Percentiles rank a stretch among this genome's conserved stretches.
These are phyloP conservation scores for Phanerotoma sp. DNA, from an alignment of 2,888 invertebrate species.

Conservation along the genomic window DNA sequence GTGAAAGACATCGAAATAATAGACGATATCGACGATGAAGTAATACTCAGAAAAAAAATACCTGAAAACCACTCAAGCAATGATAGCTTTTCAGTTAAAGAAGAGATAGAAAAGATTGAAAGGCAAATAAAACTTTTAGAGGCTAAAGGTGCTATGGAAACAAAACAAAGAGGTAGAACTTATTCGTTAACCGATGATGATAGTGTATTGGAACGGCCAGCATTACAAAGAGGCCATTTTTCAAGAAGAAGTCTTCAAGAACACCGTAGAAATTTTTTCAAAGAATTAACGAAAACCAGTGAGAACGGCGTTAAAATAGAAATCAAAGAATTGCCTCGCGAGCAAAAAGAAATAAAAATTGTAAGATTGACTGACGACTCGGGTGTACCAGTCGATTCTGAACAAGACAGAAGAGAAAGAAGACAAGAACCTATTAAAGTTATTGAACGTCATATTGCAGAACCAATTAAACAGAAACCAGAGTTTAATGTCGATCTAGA, in stretches of 20 bases:
- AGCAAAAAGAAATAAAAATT: constrained; percentile 47
- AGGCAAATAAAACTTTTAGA: constrained; percentile 49
- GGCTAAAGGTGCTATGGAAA: constrained; percentile 29
- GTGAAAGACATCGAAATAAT: constrained; percentile 57
- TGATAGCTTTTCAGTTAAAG: constrained; percentile 50
- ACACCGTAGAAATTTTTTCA: constrained; percentile 46
- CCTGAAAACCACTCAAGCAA: constrained; percentile 39
- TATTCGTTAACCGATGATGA: constrained; percentile 25
- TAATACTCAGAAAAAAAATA: constrained; percentile 28
- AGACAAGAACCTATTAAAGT: constrained; percentile 46
- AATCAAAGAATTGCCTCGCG: constrained; percentile 46
- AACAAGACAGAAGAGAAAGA: not conserved
- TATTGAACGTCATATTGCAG: constrained; percentile 62
- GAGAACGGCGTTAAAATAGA: constrained; percentile 42
- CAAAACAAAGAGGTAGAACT: constrained; percentile 23
- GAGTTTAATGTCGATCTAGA: constrained; percentile 37
- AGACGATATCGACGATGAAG: constrained; percentile 54
- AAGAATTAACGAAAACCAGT: constrained; percentile 38
- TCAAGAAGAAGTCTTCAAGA: constrained; percentile 43
- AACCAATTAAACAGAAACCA: constrained; percentile 56
- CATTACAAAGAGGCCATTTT: constrained; percentile 12
- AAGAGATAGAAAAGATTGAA: constrained; percentile 52
- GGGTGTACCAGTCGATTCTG: not conserved
- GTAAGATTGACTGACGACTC: constrained; percentile 42
- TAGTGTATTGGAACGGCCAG: constrained; percentile 9